Conservation (phyloP, 1,140 invertebrate species). For the Ditylenchus dipsaci region DNA sequence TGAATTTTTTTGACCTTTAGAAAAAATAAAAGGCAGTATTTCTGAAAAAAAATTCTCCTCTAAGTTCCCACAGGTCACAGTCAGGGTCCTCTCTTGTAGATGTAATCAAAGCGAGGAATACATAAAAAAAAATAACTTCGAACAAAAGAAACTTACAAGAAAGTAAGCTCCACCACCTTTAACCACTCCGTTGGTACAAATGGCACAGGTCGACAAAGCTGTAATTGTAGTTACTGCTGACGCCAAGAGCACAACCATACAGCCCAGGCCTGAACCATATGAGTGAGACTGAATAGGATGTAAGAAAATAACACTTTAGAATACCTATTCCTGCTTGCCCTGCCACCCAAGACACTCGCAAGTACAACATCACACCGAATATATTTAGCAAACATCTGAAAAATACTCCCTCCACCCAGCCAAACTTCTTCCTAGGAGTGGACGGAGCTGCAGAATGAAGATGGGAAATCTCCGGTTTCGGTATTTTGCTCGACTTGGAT, state of each 20-base stretch:
- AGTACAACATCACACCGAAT: constrained; percentile 68
- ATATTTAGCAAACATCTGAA: constrained; percentile 70
- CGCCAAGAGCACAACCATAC: constrained; percentile 76
- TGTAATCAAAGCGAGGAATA: too few species aligned
- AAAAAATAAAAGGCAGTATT: not conserved
- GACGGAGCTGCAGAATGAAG: not conserved
- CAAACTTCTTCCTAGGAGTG: constrained; percentile 47
- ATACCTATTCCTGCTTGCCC: constrained; percentile 70
- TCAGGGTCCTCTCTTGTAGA: too few species aligned
- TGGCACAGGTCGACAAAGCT: constrained; percentile 88
- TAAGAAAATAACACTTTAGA: constrained; percentile 44
- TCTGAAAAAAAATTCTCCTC: too few species aligned
- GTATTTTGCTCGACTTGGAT: not conserved
- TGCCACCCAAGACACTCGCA: constrained; percentile 66
- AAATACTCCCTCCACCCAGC: constrained; percentile 58
- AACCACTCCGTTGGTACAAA: constrained; percentile 95
- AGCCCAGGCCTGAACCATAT: constrained; percentile 55
- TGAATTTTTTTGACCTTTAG: not conserved
- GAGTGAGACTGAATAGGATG: constrained; percentile 8
- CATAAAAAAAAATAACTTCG: too few species aligned
- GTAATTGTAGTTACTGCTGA: constrained; percentile 86
- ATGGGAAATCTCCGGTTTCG: not conserved
- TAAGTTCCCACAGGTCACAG: too few species aligned
- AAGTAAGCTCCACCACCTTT: constrained; percentile 76
- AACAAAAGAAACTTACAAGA: constrained; percentile 43